Base-by-base conservation (phyloP, 2,113 vertebrate species). In the Pelusios castaneus region DNA sequence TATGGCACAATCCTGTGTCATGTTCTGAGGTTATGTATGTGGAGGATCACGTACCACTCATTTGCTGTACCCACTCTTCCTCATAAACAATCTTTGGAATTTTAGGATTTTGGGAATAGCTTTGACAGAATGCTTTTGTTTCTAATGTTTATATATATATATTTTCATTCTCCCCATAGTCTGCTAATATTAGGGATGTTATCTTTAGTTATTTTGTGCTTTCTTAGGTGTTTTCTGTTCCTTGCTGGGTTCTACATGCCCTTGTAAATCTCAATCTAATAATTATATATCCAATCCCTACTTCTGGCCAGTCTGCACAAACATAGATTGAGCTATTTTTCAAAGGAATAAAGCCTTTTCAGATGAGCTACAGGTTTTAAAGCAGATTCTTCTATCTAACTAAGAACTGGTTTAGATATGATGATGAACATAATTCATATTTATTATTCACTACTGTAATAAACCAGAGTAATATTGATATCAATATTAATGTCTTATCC, bases 241-340 rank as follows among this genome's bases (percentile, higher is more conserved):
- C 63, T 84, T 84, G n/a, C 54, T 45, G 60, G 51, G 38, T 49
- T 90, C 93, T 91, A 89, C 4, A 58, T 58, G 31, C 45, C 25
- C 79, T 89, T 85, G 63, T 80, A 8, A n/a, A 82, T 92, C 76
- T 85, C 91, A 75, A 22, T 52, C 51, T 52, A 17, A 82, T 87
- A 91, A 58, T 95, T 92, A 84, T 67, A 31, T 2, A 4, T 31
- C 85, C 34, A 77, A 43, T 43, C 45, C n/a, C 92, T 94, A 82
- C 51, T 27, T 76, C 58, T 91, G 92, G 24, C 73, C 88, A 96
- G 90, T 52, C 85, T 58, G 82, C 89, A 80, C 11, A 91, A 93
- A 87, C 75, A 55, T 19, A 8, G 9, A 6, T 5, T 47, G 49
- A 67, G 41, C 0, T 5, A 25, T 3, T 84, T 93, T 88, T 78